Evolutionary conservation across 2,113 vertebrate genomes (phyloP).

Genomic region (Parotia lawesii): DNA sequence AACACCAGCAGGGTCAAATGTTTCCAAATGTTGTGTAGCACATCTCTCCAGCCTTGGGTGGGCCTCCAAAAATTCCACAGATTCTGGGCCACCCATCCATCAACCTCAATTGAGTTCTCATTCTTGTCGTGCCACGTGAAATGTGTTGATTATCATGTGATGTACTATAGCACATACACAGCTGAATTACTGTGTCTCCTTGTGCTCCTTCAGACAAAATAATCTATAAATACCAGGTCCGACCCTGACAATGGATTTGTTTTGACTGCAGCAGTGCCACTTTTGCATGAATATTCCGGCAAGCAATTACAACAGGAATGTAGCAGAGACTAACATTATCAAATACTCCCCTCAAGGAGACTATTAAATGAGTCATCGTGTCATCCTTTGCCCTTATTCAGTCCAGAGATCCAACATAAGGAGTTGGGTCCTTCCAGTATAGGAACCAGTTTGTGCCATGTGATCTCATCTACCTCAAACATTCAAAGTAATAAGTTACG

Average conservation of each 20-base stretch:
- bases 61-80: slow-evolving; percentile 24
- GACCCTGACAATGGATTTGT: slow-evolving; percentile 14
- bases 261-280: background rate
- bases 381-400: background rate
- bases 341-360: background rate
- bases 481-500: background rate
- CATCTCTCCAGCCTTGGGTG: background rate
- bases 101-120: background rate
- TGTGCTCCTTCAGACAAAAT: background rate
- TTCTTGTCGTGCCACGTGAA: background rate
- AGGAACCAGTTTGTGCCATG: background rate
- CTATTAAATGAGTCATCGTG: background rate
- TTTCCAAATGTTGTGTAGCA: background rate
- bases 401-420: background rate
- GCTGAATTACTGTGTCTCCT: background rate
- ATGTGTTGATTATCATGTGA: background rate
- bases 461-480: background rate
- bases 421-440: background rate
- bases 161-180: background rate
- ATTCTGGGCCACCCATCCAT: slow-evolving; percentile 48
- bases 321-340: background rate
- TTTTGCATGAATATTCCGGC: slow-evolving; percentile 18
- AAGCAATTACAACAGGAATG: slow-evolving; percentile 17
- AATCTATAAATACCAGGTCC: background rate
- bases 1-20: background rate